A percentile compares a stretch with the other conserved stretches of the same genome.
phyloP scores from a whole-genome alignment of 2,113 vertebrate species.

The Dermatemys mawii region DNA sequence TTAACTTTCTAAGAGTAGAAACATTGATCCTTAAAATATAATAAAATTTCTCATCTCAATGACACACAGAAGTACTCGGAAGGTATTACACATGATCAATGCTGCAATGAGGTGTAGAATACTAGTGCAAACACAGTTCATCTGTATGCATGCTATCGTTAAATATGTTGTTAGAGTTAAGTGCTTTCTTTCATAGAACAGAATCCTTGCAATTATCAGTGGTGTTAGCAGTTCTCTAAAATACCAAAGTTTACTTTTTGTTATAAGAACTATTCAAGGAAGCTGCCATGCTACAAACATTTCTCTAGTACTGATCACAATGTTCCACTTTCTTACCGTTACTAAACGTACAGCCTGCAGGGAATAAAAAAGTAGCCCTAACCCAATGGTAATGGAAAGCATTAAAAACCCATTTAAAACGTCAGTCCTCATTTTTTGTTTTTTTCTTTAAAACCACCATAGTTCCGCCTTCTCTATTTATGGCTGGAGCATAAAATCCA shows the following conservation, averaged over 20 bases:
- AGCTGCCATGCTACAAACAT: conserved; percentile 38
- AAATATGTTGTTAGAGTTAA: conserved; percentile 64
- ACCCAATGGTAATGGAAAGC: background rate
- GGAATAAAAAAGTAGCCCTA: background rate
- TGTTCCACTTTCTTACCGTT: conserved; percentile 1
- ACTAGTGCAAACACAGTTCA: conserved; percentile 61
- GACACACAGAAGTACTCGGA: conserved; percentile 38
- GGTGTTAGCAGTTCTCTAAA: conserved; percentile 44
- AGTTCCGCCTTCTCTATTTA: conserved; percentile 2
- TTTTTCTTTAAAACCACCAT: background rate
- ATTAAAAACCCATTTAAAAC: conserved; percentile 33
- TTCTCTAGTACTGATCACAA: conserved; percentile 1
- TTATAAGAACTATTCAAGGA: conserved; percentile 45
- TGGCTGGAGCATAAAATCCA: conserved; percentile 20
- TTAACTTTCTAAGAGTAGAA: conserved; percentile 3
- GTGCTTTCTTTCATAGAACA: conserved; percentile 60
- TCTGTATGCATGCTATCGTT: conserved; percentile 56
- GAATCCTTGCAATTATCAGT: conserved; percentile 61
- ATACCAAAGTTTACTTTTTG: conserved; percentile 59
- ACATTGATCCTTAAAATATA: conserved; percentile 31
- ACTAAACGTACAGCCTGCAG: conserved; percentile 23
- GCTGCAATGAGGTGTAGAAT: conserved; percentile 52
- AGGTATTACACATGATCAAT: conserved; percentile 58
- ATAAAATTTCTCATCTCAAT: conserved; percentile 53
- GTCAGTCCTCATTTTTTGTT: background rate